Conservation (phyloP, 2,797 vertebrate species). For the Tokudaia muenninki region DNA sequence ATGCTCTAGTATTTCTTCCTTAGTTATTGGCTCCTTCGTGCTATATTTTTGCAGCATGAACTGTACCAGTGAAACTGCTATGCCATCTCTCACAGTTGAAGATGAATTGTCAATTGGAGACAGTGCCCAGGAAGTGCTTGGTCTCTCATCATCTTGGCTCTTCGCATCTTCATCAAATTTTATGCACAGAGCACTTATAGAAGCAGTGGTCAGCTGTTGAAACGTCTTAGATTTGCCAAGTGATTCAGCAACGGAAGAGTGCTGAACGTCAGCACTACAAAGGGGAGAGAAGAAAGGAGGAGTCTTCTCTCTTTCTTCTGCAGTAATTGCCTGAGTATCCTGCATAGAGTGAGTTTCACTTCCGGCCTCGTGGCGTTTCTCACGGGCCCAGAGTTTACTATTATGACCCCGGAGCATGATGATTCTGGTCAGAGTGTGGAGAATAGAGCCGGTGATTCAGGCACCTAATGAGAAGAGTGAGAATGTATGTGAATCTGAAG, state of each 20-base stretch:
- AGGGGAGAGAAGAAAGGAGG: background rate
- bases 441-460: background rate
- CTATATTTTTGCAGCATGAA: constrained; percentile 51
- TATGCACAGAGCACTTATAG: background rate
- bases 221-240: background rate
- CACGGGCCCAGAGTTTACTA: constrained; percentile 34
- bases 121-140: background rate
- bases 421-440: background rate
- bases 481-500: background rate
- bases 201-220: background rate
- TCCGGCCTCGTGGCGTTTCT: background rate
- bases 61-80: constrained; percentile 27
- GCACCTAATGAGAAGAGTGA: constrained; percentile 7
- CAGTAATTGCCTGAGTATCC: background rate
- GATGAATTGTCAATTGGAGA: accelerated
- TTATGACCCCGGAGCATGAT: constrained; percentile 54
- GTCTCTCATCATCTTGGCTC: background rate
- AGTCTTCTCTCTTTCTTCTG: background rate
- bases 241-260: background rate
- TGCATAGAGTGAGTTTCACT: background rate
- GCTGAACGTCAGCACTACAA: background rate
- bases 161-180: background rate
- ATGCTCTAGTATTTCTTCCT: constrained; percentile 50
- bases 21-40: constrained; percentile 51
- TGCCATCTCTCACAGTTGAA: background rate